A percentile compares a stretch with the other conserved stretches of the same genome.
phyloP scores from a whole-genome alignment of 2,113 vertebrate species.

The Cebus imitator region DNA sequence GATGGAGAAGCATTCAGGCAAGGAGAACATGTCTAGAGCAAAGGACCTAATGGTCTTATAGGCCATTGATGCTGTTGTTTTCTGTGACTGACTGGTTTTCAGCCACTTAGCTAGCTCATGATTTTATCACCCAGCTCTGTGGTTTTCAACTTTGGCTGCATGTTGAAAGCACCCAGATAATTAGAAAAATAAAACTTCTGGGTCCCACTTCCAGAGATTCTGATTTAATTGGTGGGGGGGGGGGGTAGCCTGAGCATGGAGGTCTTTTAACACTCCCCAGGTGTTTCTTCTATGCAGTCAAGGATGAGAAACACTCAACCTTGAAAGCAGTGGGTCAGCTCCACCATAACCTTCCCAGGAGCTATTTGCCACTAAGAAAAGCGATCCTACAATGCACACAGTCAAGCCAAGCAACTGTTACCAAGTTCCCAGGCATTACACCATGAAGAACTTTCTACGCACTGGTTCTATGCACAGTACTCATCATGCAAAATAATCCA shows the following conservation, averaged over 20 bases:
- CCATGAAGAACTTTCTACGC: not conserved
- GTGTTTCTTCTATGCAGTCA: not conserved
- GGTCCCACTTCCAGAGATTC: not conserved
- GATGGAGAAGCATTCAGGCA: not conserved
- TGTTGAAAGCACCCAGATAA: not conserved
- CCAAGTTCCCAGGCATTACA: no score
- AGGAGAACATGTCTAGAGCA: not conserved
- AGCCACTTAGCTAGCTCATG: not conserved
- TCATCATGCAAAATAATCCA: not conserved
- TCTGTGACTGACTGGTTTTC: not conserved
- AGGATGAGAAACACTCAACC: not conserved
- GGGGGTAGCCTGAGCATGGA: rapidly evolving
- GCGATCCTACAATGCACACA: not conserved
- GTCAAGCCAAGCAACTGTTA: not conserved
- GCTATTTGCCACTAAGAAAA: not conserved
- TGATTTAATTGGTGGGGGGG: not conserved
- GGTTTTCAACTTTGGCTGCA: not conserved
- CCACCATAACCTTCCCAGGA: not conserved
- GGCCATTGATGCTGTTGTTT: not conserved
- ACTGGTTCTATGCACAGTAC: not conserved
- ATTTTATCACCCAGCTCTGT: not conserved
- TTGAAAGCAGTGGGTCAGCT: not conserved
- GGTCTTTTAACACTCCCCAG: not conserved
- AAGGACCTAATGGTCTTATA: not conserved
- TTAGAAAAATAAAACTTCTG: not conserved